Base-by-base conservation (phyloP, 2,113 vertebrate species). In the Puma concolor region DNA sequence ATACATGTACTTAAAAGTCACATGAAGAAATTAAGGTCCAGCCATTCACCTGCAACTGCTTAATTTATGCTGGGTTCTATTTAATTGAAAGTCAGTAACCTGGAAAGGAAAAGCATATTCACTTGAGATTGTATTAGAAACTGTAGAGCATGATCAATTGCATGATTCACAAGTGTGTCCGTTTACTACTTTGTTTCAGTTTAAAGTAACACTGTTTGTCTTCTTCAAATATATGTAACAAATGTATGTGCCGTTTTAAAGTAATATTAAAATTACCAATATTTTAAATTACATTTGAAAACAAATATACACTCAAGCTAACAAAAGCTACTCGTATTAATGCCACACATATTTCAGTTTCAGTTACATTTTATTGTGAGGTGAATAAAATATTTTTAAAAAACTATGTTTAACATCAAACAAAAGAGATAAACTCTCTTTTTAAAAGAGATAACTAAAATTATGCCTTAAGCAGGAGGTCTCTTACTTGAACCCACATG, bases 11-110 rank as follows among this genome's bases (percentile, higher is more conserved):
- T 96, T 95, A 36, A 91, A 80, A 52, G 27, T 57, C 21, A 95
- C 36, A 82, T 64, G 87, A 96, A 96, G 71, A 96, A 67, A 93
- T 9, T 96, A 71, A 80, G 71, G 54, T 77, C 63, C 72, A 88
- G 17, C 80, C 84, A 14, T 93, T 97, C 1, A n/a, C 4, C 15
- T 96, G 21, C 25, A 94, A 89, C 80, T 95, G 0, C 19, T 97
- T 88, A 31, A 87, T 80, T 95, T 97, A 83, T 96, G 82, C 71
- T 97, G 29, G n/a, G 15, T 97, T 76, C 27, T 87, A 36, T 66
- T 97, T 97, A 98, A 87, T 66, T 81, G 23, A 84, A 97, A 97
- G 25, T 91, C 91, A 97, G 96, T 92, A 84, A 97, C 66, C 4
- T 33, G 76, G 23, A 97, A 98, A 95, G 66, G 25, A 57, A 98